A percentile compares a stretch with the other conserved stretches of the same genome.
Evolutionary conservation across 2,888 invertebrate genomes (phyloP).

Genomic region (Masnerella sp.): DNA sequence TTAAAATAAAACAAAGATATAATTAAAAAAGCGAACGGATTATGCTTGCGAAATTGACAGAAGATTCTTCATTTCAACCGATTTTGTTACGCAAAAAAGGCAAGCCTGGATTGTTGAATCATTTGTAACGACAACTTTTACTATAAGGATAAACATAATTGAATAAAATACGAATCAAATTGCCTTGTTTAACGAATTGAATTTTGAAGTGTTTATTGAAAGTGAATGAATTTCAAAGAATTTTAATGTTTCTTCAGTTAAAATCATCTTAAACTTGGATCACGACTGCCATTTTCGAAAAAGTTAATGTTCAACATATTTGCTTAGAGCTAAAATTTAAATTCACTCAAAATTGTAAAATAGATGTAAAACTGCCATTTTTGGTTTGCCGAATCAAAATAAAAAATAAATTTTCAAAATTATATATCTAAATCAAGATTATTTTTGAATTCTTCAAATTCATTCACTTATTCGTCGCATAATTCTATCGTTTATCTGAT

Average conservation of each 20-base stretch:
- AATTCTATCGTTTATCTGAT: conserved; percentile 51
- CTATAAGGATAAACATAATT: conserved; percentile 37
- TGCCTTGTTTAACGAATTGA: conserved; percentile 40
- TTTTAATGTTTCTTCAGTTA: conserved; percentile 4
- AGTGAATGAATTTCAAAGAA: conserved; percentile 26
- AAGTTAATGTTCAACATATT: too few species aligned
- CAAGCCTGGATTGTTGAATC: conserved; percentile 14
- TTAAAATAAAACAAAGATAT: conserved; percentile 39
- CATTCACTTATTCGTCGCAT: conserved; percentile 41
- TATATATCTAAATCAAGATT: conserved; percentile 4
- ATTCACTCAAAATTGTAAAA: too few species aligned
- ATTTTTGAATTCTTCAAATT: conserved; percentile 22
- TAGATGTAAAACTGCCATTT: background rate
- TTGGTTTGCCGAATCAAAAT: too few species aligned
- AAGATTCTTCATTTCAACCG: too few species aligned
- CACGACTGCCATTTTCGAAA: conserved; percentile 25
- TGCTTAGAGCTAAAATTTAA: too few species aligned
- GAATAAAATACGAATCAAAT: conserved; percentile 23
- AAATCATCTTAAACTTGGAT: too few species aligned
- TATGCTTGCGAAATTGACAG: conserved; percentile 54
- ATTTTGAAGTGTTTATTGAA: conserved; percentile 19
- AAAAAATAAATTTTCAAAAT: too few species aligned
- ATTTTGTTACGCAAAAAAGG: conserved; percentile 20
- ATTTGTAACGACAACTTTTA: conserved; percentile 31
- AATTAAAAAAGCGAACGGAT: conserved; percentile 52